Evolutionary conservation across 2,113 vertebrate species (phyloP), one percentile per base, ranked within the genome.

Genomic region (Sapajus apella): DNA sequence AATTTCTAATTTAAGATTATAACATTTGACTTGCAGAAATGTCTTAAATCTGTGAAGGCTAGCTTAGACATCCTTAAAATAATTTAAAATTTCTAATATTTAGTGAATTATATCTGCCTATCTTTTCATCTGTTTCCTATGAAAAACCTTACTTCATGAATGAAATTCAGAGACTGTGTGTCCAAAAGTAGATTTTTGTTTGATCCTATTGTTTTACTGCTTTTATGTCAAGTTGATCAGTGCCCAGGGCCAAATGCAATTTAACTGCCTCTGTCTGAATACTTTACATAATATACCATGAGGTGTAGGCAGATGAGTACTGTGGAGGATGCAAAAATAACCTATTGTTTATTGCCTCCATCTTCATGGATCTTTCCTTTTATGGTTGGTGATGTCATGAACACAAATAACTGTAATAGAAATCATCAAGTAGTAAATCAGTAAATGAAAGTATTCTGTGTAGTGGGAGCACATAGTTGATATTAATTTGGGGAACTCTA

Each of bases 1-100:
- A 73, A 37, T 75, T 96, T 94, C 81, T 95, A 73, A 79, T 10
- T 90, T 95, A 84, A n/a, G 18, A 58, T 88, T 11, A 27, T 91
- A 77, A 40, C 11, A 68, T 87, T 83, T 52, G 30, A 97, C 30
- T 87, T 87, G 8, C 30, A 87, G n/a, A 83, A 83, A 81, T 90
- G 18, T 35, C 61, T 91, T 86, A 87, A 93, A 70, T 90, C 45
- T 80, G 43, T 27, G 87, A 88, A 72, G 27, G 0, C 52, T 92
- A 89, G 20, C 5, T 95, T 83, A 82, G 5, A 32, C 61, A 76
- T 76, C 47, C 30, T 87, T 90, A 83, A 92, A 77, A 82, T 76
- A 50, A 37, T 79, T 81, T 72, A 64, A 77, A 77, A 79, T 92
- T 93, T 81, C 37, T 30, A 56, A 13, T 81, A 23, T 72, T 87